phyloP scores from a whole-genome alignment of 2,797 vertebrate species.

The Tangara arthus region DNA sequence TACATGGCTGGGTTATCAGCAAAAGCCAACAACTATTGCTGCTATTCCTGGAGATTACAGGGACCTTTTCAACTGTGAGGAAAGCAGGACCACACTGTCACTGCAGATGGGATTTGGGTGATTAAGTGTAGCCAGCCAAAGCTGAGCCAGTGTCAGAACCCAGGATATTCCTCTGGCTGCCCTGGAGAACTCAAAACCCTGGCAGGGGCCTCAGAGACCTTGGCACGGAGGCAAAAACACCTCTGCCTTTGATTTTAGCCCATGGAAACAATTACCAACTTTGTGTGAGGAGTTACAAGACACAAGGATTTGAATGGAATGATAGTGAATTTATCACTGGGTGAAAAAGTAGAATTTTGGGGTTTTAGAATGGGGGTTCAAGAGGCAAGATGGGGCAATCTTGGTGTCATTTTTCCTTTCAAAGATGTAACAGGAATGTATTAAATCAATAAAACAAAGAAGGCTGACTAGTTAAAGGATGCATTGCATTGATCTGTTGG shows the following conservation, averaged over 20 bases:
- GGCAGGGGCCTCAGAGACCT: no score
- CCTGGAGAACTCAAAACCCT: no score
- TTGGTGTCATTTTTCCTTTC: background rate
- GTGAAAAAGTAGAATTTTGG: no score
- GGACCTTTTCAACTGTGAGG: constrained; percentile 35
- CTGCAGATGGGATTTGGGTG: constrained; percentile 11
- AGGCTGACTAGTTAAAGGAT: background rate
- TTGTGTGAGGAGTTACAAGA: no score
- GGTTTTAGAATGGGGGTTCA: no score
- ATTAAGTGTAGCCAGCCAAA: background rate
- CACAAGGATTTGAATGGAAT: no score
- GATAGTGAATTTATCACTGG: no score
- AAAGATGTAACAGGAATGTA: background rate
- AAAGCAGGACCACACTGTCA: background rate
- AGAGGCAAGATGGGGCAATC: background rate
- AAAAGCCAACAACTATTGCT: background rate
- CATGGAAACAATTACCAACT: no score
- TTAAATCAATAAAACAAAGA: background rate
- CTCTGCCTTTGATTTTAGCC: no score
- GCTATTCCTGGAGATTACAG: background rate
- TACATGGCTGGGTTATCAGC: constrained; percentile 18
- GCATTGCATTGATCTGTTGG: background rate
- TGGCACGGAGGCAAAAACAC: no score
- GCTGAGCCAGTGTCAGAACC: background rate
- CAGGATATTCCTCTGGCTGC: no score